These are phyloP conservation scores for Caradrina clavipalpis DNA, from an alignment of 2,888 invertebrate species.

Conservation along the genomic window DNA sequence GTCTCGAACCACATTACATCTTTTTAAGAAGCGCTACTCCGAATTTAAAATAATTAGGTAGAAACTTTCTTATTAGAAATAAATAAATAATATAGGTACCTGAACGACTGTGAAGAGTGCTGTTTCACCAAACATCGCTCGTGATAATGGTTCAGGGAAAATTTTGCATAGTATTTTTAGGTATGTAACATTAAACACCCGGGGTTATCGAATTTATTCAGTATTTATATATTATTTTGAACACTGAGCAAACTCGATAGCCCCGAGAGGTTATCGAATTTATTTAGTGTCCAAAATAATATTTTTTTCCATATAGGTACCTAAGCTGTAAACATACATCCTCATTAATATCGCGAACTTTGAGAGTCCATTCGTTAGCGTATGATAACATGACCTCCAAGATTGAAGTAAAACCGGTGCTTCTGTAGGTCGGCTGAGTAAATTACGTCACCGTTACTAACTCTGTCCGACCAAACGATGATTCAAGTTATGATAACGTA, in stretches of 20 bases:
- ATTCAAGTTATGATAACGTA: constrained; percentile 78
- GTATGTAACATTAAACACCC: constrained; percentile 8
- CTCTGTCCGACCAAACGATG: constrained; percentile 70
- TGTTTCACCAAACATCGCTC: constrained; percentile 32
- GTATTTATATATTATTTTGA: neutral
- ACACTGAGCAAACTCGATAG: no score
- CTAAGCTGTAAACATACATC: neutral
- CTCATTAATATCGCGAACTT: neutral
- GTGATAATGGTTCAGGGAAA: constrained; percentile 2
- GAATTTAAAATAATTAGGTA: constrained; percentile 15
- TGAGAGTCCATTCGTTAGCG: constrained; percentile 5
- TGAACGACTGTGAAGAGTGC: constrained; percentile 16
- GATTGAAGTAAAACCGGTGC: constrained; percentile 73
- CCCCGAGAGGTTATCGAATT: no score
- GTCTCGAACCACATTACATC: constrained; percentile 30
- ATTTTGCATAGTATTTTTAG: constrained; percentile 22
- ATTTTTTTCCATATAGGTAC: neutral
- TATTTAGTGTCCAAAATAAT: constrained; percentile 1
- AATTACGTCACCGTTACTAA: constrained; percentile 85
- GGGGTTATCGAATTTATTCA: constrained; percentile 35
- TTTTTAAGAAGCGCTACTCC: constrained; percentile 23
- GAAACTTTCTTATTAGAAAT: constrained; percentile 2
- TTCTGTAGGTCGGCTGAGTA: constrained; percentile 81
- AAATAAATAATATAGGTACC: constrained; percentile 8
- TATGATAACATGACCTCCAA: constrained; percentile 33